phyloP scores from a whole-genome alignment of 2,797 vertebrate genomes.

The Thunnus albacares region DNA sequence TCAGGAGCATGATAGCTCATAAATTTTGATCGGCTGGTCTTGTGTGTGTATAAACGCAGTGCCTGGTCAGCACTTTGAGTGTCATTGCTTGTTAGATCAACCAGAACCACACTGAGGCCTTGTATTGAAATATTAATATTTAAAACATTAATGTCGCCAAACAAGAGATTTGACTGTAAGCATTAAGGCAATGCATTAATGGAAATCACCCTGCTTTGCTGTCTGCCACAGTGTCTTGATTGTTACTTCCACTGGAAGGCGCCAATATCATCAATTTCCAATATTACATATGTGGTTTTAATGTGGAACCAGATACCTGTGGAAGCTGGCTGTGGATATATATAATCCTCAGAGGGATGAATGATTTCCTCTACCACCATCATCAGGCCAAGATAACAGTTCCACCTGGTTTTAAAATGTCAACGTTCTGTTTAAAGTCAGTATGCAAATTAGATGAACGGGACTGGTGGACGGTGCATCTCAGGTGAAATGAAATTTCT shows the following conservation, averaged over 20 bases:
- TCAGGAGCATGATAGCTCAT: constrained; percentile 61
- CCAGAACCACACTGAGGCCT: constrained; percentile 11
- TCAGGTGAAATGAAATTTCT: too few relatives aligned
- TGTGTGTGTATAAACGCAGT: constrained; percentile 9
- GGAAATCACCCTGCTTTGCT: background rate
- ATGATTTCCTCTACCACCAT: too few relatives aligned
- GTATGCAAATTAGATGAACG: too few relatives aligned
- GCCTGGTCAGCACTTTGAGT: constrained; percentile 51
- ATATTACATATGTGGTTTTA: background rate
- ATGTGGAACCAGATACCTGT: too few relatives aligned
- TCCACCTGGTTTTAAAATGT: too few relatives aligned
- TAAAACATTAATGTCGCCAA: constrained; percentile 16
- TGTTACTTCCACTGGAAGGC: background rate
- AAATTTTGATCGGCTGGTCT: constrained; percentile 63
- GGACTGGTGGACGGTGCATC: too few relatives aligned
- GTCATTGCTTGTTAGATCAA: constrained; percentile 32
- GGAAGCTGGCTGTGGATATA: background rate
- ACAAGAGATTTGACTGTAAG: background rate
- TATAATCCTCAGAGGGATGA: background rate
- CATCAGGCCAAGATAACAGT: too few relatives aligned
- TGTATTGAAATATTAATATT: constrained; percentile 26
- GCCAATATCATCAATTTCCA: too few relatives aligned
- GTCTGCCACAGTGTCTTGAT: background rate
- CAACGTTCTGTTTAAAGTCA: too few relatives aligned
- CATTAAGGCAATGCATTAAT: background rate